phyloP scores from a whole-genome alignment of 2,888 invertebrate species.

The Oscheius sp. region DNA sequence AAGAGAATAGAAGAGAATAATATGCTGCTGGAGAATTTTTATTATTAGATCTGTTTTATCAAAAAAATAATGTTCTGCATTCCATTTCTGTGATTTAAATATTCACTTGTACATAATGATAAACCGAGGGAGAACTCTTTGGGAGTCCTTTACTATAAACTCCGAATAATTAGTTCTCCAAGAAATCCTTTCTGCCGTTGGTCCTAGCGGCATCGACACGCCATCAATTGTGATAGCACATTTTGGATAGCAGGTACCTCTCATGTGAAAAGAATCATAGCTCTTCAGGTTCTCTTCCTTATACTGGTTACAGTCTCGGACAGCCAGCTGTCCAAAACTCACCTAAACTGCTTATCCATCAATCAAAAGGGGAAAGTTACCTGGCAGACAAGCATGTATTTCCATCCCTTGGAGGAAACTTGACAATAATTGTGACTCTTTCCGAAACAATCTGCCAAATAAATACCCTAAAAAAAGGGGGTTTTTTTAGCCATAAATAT shows the following conservation, averaged over 20 bases:
- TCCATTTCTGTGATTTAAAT: neutral
- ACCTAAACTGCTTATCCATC: neutral
- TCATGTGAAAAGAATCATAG: constrained; percentile 43
- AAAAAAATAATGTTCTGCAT: too few relatives aligned
- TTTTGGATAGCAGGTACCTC: constrained; percentile 33
- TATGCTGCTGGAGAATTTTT: too few relatives aligned
- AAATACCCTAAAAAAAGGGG: constrained; percentile 72
- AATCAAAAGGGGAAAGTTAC: constrained; percentile 63
- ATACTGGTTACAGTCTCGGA: neutral
- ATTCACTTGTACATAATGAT: constrained; percentile 41
- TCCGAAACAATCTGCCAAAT: constrained; percentile 73
- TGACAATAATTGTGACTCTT: constrained; percentile 72
- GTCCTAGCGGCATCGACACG: constrained; percentile 42
- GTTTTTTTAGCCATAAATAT: constrained; percentile 34
- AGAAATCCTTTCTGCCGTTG: constrained; percentile 27
- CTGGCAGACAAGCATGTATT: constrained; percentile 74
- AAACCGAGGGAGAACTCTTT: constrained; percentile 43
- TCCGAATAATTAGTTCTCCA: constrained; percentile 37
- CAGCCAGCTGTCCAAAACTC: constrained; percentile 15
- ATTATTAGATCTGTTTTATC: too few relatives aligned
- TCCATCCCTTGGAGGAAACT: constrained; percentile 66
- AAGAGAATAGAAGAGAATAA: too few relatives aligned
- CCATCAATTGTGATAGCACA: constrained; percentile 39
- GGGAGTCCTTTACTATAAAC: constrained; percentile 45
- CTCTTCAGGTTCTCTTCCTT: constrained; percentile 15